Evolutionary conservation across 35 echinoderm and acorn worm genomes (phyloP).

Genomic region (Lytechinus variegatus): DNA sequence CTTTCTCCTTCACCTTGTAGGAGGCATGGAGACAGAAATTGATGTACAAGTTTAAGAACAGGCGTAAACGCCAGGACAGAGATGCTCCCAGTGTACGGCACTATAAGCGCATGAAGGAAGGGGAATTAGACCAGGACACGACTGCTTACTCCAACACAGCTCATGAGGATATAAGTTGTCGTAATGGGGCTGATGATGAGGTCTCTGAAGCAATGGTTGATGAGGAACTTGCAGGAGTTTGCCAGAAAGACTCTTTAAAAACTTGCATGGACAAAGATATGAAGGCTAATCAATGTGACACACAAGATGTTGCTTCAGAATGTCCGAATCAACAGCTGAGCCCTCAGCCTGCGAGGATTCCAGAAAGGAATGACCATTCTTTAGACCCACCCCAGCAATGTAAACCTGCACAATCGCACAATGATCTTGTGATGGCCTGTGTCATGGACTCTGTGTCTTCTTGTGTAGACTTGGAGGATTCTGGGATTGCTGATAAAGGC

Average conservation of each 20-base stretch:
- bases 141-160: too few species aligned
- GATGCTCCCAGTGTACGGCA: not conserved
- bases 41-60: constrained; percentile 50
- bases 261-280: not conserved
- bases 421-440: not conserved
- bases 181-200: not conserved
- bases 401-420: not conserved
- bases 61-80: not conserved
- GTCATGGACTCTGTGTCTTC: not conserved
- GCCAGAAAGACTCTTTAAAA: too few species aligned
- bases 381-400: not conserved
- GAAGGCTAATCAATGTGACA: not conserved
- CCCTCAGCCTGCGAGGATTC: not conserved
- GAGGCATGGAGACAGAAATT: constrained; percentile 31
- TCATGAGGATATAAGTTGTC: not conserved
- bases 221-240: not conserved
- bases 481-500: not conserved
- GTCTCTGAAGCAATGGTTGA: not conserved
- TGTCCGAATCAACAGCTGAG: not conserved
- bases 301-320: not conserved
- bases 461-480: not conserved
- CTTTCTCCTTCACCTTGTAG: not conserved
- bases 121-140: not conserved
- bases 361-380: not conserved
- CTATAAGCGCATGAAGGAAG: not conserved